Evolutionary conservation across 2,113 vertebrate genomes (phyloP).

Genomic region (Phodopus roborovskii): DNA sequence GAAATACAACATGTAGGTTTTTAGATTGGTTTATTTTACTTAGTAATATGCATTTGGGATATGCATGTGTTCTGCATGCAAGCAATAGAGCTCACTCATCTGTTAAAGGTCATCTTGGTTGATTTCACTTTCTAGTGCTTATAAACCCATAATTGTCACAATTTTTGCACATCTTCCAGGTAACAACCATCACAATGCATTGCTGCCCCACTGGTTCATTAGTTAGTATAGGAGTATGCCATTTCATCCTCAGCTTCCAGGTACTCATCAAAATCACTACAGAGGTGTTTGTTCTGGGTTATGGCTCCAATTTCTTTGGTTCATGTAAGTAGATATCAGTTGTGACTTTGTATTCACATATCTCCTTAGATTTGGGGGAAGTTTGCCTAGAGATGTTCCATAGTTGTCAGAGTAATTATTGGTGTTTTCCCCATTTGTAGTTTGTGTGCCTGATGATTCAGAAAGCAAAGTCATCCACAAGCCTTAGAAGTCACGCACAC

Average conservation of each 20-base stretch:
- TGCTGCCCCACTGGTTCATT: not conserved
- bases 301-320: not conserved
- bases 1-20: not conserved
- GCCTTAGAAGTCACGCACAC: too few relatives aligned
- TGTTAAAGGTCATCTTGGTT: not conserved
- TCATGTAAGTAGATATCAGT: not conserved
- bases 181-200: not conserved
- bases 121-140: not conserved
- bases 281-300: not conserved
- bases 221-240: not conserved
- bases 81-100: not conserved
- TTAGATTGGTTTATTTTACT: not conserved
- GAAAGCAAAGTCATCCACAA: too few relatives aligned
- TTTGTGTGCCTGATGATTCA: not conserved
- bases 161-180: not conserved
- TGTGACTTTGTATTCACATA: not conserved
- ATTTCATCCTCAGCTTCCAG: not conserved
- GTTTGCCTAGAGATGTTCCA: not conserved
- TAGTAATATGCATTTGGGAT: not conserved
- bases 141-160: not conserved
- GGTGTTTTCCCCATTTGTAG: not conserved
- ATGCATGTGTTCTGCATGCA: not conserved
- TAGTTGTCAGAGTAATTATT: not conserved
- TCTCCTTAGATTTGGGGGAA: not conserved
- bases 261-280: not conserved